phyloP scores from a whole-genome alignment of 53 echinoderm and acorn worm species.

The Pentamera pediparva region DNA sequence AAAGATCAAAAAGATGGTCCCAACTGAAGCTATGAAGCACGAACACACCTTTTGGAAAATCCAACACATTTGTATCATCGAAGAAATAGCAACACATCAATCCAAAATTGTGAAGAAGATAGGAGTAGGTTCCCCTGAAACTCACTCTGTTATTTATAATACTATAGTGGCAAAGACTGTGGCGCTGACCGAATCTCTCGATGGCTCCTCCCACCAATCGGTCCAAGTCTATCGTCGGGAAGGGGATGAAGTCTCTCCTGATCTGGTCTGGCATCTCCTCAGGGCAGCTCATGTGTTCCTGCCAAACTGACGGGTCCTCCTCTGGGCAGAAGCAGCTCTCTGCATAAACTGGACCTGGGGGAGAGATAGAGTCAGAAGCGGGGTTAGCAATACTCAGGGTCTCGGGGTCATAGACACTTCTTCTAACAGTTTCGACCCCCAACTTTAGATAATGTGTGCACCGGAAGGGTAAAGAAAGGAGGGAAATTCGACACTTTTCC shows the following conservation, averaged over 20 bases:
- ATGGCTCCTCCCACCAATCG: conserved; percentile 55
- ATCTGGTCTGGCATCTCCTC: conserved; percentile 65
- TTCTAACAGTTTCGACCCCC: too few relatives aligned
- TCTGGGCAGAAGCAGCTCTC: conserved; percentile 88
- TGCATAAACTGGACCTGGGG: conserved; percentile 66
- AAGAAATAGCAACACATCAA: too few relatives aligned
- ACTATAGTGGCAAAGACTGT: conserved; percentile 85
- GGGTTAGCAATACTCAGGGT: too few relatives aligned
- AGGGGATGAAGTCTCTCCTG: conserved; percentile 56
- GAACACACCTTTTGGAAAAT: background rate
- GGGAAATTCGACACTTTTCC: too few relatives aligned
- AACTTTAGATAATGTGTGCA: too few relatives aligned
- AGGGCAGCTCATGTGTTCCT: conserved; percentile 53
- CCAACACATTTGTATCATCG: background rate
- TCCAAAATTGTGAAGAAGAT: too few relatives aligned
- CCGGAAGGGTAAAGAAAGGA: too few relatives aligned
- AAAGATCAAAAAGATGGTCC: background rate
- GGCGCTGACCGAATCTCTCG: conserved; percentile 60
- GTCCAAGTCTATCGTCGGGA: conserved; percentile 66
- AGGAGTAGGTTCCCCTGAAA: background rate
- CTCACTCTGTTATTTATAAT: conserved; percentile 89
- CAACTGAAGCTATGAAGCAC: background rate
- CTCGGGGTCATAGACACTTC: too few relatives aligned
- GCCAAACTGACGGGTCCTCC: conserved; percentile 51
- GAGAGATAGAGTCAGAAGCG: background rate